Conservation (phyloP, 2,888 invertebrate species). For the Tinea semifulvella region DNA sequence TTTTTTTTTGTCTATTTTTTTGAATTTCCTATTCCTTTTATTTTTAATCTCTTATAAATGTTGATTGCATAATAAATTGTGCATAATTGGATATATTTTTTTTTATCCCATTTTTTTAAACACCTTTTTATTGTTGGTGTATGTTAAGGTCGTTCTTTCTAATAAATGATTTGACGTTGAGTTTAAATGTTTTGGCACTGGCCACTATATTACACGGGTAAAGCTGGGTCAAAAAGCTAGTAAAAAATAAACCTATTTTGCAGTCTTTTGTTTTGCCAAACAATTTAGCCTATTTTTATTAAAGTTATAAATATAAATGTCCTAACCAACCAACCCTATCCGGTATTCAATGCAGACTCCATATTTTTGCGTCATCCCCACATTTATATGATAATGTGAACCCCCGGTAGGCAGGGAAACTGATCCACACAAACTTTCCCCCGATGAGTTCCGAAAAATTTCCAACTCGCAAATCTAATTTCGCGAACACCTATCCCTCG, state of each 20-base stretch:
- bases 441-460: slow-evolving; percentile 56
- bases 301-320: not conserved
- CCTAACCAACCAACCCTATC: slow-evolving; percentile 7
- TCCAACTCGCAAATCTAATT: slow-evolving; percentile 61
- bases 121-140: too few relatives aligned
- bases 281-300: not conserved
- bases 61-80: too few relatives aligned
- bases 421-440: slow-evolving; percentile 38
- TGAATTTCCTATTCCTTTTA: too few relatives aligned
- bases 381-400: slow-evolving; percentile 40
- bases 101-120: too few relatives aligned
- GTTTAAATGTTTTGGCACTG: too few relatives aligned
- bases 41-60: too few relatives aligned
- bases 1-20: too few relatives aligned
- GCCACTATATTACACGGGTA: too few relatives aligned
- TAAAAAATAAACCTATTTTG: not conserved
- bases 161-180: too few relatives aligned
- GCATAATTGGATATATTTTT: too few relatives aligned
- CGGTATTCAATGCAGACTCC: slow-evolving; percentile 26
- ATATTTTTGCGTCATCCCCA: slow-evolving; percentile 56
- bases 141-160: too few relatives aligned
- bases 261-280: not conserved
- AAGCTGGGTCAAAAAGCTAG: too few relatives aligned
- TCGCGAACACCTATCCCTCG: slow-evolving; percentile 32
- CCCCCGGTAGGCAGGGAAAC: slow-evolving; percentile 26